phyloP scores from a whole-genome alignment of 53 echinoderm and acorn worm genomes.

The Henricia sp. region DNA sequence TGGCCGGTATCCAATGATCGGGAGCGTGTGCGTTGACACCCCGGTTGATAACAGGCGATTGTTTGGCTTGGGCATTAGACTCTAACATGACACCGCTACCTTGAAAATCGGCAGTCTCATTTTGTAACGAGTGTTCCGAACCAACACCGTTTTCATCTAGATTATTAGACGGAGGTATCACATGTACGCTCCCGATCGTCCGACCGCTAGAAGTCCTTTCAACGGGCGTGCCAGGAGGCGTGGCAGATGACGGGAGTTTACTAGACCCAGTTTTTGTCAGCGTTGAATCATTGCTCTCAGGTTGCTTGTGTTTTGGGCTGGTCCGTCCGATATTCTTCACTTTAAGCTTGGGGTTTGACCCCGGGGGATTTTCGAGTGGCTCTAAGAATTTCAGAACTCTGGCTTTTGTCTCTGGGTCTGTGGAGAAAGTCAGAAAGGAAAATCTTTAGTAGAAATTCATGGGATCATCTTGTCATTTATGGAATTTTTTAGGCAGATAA shows the following conservation, averaged over 20 bases:
- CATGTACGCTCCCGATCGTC: too few species aligned
- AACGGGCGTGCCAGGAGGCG: background rate
- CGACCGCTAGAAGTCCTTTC: slow-evolving; percentile 25
- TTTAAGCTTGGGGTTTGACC: slow-evolving; percentile 50
- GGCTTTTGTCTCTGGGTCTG: slow-evolving; percentile 84
- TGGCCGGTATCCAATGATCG: slow-evolving; percentile 13
- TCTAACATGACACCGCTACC: background rate
- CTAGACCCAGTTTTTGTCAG: background rate
- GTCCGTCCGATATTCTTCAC: slow-evolving; percentile 51
- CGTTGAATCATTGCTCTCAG: background rate
- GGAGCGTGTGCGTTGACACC: slow-evolving; percentile 1
- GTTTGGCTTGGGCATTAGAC: background rate
- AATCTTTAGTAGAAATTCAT: too few species aligned
- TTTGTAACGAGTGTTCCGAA: background rate
- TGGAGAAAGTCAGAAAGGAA: background rate
- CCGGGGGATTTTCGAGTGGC: slow-evolving; percentile 82
- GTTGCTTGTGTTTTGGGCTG: slow-evolving; percentile 52
- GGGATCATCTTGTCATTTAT: too few species aligned
- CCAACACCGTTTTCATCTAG: too few species aligned
- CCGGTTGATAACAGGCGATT: slow-evolving; percentile 1
- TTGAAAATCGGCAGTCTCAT: background rate
- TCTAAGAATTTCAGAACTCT: slow-evolving; percentile 86
- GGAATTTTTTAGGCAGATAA: too few species aligned
- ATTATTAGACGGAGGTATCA: too few species aligned
- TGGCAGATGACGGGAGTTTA: background rate